Base-by-base conservation (phyloP, 2,888 invertebrate genomes). In the Chrysopilus asiliformis region DNA sequence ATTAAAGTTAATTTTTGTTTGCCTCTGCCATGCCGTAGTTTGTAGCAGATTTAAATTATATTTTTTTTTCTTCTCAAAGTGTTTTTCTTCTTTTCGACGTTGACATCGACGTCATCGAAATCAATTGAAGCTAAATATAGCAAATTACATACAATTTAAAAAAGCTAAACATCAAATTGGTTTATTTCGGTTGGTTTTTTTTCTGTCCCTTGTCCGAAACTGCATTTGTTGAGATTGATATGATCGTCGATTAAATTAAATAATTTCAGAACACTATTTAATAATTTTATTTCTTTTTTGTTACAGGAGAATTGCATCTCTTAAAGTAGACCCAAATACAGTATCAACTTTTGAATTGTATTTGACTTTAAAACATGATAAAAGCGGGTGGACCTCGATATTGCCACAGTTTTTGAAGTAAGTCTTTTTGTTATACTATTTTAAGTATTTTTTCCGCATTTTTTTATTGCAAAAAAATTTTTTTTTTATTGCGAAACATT, bases 321-420 rank as follows among this genome's bases (percentile, higher is more conserved):
- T 90, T 62, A 81, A 85, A 63, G 79, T 84, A 55, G 89, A 90
- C 66, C 81, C 83, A 35, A 76, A 75, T 56, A 84, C 86, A 19
- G 81, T 89, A 34, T 82, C 89, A 43, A 91, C 90, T 43, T 91
- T 90, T 62, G 90, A 91, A 65, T 71, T 91, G 51, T 83, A 82
- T 65, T 70, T 91, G 47, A 89, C 85, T 34, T 70, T 91, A 49
- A 83, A 83, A 60, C 87, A 87, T 59, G 84, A 86, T 56, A 75
- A 78, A 42, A 78, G 82, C 51, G 79, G 83, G 56, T 90, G 90
- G 90, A 82, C 81, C 49, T 79, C 80, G 51, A 71, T 82, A 57
- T 68, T 90, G 65, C 85, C 86, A 62, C 86, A 87, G 64, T 83
- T 90, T 65, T 71, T 90, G 65, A 86, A 85, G 86, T 86, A 66